Evolutionary conservation across 2,113 vertebrate species (phyloP), one percentile per base, ranked within the genome.

Genomic region (Turdus rufiventris): DNA sequence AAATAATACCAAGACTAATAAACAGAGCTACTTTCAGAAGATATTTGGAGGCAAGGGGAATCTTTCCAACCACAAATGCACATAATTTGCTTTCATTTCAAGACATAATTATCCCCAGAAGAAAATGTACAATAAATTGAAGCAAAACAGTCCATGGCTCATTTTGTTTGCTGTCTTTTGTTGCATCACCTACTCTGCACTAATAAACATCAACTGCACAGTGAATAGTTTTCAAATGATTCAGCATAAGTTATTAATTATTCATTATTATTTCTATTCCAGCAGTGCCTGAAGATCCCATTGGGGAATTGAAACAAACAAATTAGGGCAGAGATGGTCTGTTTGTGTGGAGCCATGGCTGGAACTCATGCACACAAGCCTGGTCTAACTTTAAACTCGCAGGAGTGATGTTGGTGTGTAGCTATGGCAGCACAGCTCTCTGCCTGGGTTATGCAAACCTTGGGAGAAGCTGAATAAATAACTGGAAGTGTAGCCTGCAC

Each of bases 241-340:
- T 91, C 88, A 67, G 82, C 67, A 86, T 67, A 77, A 90, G 40
- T 83, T 93, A 88, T 96, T 92, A 91, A 91, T 89, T 94, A 85
- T 92, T 94, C 70, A 77, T 94, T 67, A 77, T 76, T 85, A 83
- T 90, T 85, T 88, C 63, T 95, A 57, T 83, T 78, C 61, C 89
- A 89, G 79, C 60, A 71, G 36, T 53, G 75, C 54, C 75, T 84
- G 67, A 67, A 88, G 48, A 61, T 51, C 78, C 72, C 82, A 36
- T 5, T 57, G 63, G 85, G 82, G 63, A 89, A 67, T 5, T 91
- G 82, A 93, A 91, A 56, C 56, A 88, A 94, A 79, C 78, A 88
- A 94, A 70, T 47, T 85, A 74, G 42, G 67, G 60, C 85, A 92
- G 71, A 91, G 29, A 47, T 56, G 54, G 13, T 58, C 54, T 85